Evolutionary conservation across 2,113 vertebrate genomes (phyloP), one percentile per base, ranked within the genome.

Genomic region (Thalassoma bifasciatum): DNA sequence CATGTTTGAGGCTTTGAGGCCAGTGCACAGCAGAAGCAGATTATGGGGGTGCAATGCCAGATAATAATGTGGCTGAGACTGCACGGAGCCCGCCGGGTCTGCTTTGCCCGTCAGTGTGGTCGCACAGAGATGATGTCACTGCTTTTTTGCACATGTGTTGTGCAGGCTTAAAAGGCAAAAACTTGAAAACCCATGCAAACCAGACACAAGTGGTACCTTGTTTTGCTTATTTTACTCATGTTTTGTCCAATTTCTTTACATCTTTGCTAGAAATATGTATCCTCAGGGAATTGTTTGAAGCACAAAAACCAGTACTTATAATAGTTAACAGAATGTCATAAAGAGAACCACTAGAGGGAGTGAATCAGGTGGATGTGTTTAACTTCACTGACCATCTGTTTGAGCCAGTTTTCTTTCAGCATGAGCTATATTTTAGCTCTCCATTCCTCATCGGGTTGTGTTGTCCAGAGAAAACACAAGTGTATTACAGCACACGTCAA

Each of bases 11-110:
- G 89, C 78, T 90, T 90, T 90, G 77, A 90, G 83, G 82, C 78
- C 81, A 81, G 66, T 38, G 67, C 66, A 57, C 82, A 87, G 79
- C 67, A 82, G 67, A 87, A 68, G 56, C 79, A 91, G 90, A 92
- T 93, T 92, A 92, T 86, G 89, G 89, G 90, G 89, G 79, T 92
- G 87, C 81, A 72, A 75, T 89, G 91, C 88, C 91, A 89, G 89
- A 87, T 85, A 81, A 82, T 77, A 83, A 83, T 89, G 89, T 83
- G 90, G 90, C 82, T 75, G 83, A 92, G 91, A 93, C 91, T 87
- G 59, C 47, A 60, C 68, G 90, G 90, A 93, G 90, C 89, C 91
- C 89, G 85, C 50, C 10, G 37, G 73, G 65, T 80, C 81, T 66
- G 82, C 52, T 49, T 78, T 69, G 81, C 79, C 79, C 84, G 72